Evolutionary conservation across 2,113 vertebrate genomes (phyloP), one percentile per base, ranked within the genome.

Genomic region (Panthera tigris): DNA sequence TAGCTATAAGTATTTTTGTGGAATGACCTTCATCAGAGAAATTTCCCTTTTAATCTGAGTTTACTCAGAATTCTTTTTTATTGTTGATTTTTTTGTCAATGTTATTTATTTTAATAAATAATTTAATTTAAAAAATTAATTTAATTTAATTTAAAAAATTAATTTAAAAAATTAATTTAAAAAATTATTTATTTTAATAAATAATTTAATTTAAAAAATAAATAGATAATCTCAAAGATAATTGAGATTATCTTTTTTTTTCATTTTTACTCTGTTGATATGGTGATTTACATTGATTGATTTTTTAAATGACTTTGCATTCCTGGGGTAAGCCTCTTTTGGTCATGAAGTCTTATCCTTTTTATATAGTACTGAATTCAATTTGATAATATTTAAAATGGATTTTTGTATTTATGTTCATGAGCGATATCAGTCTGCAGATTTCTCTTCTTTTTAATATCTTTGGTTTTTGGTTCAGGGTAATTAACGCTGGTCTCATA

Each of bases 261-360:
- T 11, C 3, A 25, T 31, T 55, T 48, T 89, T 36, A 19, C 10
- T 52, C 23, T 57, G 55, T 25, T 52, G 33, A 66, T 61, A 85
- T 57, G 48, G 80, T 78, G 57, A 86, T 50, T 61, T 69, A 27
- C 39, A 57, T 27, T 7, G 33, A 27, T 63, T 91, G 2, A 41
- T 65, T 92, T 92, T 92, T 91, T 76, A 31, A 91, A 25, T 91
- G 81, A 18, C 13, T 92, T 82, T 48, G n/a, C 57, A 48, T 93
- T 57, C 10, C 21, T 57, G 21, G n/a, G 29, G 41, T 81, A 79
- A 91, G 39, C 13, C 23, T 48, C 63, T 19, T 18, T 66, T 76
- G 55, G 45, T 81, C 55, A 76, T 57, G 16, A 48, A 36, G 48
- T 55, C 29, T 55, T 74, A 74, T 25, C 8, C 7, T 96, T 88